Conservation (phyloP, 2,113 vertebrate genomes). For the Corythornis vintsioides region DNA sequence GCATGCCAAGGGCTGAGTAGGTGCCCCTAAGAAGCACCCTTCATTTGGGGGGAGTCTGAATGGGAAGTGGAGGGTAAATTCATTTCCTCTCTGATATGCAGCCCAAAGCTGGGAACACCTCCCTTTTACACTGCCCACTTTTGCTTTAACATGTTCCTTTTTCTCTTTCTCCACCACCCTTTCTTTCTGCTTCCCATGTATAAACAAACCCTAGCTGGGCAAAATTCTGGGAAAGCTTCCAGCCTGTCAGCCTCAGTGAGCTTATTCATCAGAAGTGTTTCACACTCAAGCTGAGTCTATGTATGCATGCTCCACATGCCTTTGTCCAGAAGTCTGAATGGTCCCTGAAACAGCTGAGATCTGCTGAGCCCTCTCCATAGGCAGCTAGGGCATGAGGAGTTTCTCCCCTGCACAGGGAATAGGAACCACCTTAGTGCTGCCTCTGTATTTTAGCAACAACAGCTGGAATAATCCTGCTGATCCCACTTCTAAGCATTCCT, state of each 20-base stretch:
- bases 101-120: background rate
- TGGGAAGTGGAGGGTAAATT: background rate
- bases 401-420: background rate
- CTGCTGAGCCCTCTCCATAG: background rate
- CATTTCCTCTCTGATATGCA: background rate
- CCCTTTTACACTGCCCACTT: background rate
- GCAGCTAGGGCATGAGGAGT: background rate
- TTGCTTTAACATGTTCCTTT: background rate
- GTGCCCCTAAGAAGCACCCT: background rate
- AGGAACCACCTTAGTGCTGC: background rate
- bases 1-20: background rate
- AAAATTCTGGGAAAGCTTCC: constrained; percentile 58
- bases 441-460: background rate
- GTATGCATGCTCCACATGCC: constrained; percentile 15
- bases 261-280: constrained; percentile 59
- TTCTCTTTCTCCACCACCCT: background rate
- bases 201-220: constrained; percentile 38
- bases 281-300: constrained; percentile 27
- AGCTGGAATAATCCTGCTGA: background rate
- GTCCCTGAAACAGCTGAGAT: constrained; percentile 34
- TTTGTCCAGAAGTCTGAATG: constrained; percentile 47
- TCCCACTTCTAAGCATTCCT: background rate
- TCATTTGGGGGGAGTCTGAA: background rate
- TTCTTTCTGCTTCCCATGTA: constrained; percentile 9
- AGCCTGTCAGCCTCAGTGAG: constrained; percentile 47